Conservation (phyloP, 2,888 invertebrate genomes). For the Phyllotreta striolata region DNA sequence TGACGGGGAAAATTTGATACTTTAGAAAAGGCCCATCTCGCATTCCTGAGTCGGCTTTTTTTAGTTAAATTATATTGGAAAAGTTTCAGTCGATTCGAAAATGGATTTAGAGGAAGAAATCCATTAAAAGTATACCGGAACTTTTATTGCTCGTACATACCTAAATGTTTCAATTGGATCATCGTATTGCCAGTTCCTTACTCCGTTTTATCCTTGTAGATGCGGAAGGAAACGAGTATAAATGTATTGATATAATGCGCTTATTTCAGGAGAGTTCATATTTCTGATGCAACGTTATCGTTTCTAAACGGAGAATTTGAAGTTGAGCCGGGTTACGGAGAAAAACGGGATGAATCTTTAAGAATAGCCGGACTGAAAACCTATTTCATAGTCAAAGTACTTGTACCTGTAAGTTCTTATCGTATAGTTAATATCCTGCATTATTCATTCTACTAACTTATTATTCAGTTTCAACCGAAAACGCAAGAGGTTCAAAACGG, state of each 20-base stretch:
- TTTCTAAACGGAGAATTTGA: slow-evolving; percentile 91
- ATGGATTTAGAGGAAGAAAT: too few species aligned
- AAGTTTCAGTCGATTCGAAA: too few species aligned
- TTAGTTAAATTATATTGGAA: too few species aligned
- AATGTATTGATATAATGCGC: not conserved
- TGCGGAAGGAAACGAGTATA: not conserved
- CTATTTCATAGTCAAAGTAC: slow-evolving; percentile 86
- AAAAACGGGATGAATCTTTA: slow-evolving; percentile 89
- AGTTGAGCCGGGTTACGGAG: slow-evolving; percentile 89
- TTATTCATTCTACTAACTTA: too few species aligned
- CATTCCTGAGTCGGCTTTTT: too few species aligned
- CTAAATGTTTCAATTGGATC: not conserved
- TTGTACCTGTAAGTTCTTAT: slow-evolving; percentile 75
- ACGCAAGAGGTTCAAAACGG: slow-evolving; percentile 62
- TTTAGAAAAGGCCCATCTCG: too few species aligned
- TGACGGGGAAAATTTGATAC: too few species aligned
- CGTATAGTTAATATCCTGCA: too few species aligned
- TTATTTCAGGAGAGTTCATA: slow-evolving; percentile 83
- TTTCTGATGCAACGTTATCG: slow-evolving; percentile 88
- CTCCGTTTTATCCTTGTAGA: too few species aligned
- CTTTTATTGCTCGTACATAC: not conserved
- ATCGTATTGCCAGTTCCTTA: too few species aligned
- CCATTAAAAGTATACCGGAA: not conserved
- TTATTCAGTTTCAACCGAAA: slow-evolving; percentile 56
- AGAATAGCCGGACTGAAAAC: slow-evolving; percentile 89